Base-by-base conservation (phyloP, 2,113 vertebrate genomes). In the Chiloscyllium plagiosum region DNA sequence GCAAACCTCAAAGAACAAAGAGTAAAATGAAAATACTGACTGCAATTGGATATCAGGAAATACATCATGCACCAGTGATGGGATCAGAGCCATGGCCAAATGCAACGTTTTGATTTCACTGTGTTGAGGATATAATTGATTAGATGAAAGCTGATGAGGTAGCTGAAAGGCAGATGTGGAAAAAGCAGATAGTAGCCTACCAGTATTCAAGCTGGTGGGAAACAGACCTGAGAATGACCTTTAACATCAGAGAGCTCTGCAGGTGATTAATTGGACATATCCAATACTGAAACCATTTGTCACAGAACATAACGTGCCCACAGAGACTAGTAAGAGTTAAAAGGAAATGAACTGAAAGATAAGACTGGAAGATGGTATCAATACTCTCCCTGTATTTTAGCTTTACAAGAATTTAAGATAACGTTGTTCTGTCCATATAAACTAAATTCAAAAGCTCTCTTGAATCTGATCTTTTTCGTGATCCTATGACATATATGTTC, bases 301-400 rank as follows among this genome's bases (percentile, higher is more conserved):
- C 92, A 94, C 65, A 94, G 66, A 70, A 26, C 66, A 37, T 94
- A 26, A 94, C 2, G 66, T 69, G 66, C 37, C 37, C 66, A 42
- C 66, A 94, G 66, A 94, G 92, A 90, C 50, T 69, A 94, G 92
- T 69, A 68, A 70, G 66, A 94, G 66, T 94, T 69, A 94, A 94
- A 69, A 94, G 65, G 10, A 20, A 47, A 68, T 70, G 65, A 69
- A 66, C 61, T 94, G 37, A 94, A 69, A 42, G 92, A 94, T 68
- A 90, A 56, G 87, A 90, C 87, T 47, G 10, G 66, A 29, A 22
- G n/a, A 10, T 47, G 37, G 87, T 90, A 24, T 94, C 37, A 42
- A 70, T 37, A 5, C 26, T 68, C 92, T 47, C 92, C 92, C 19
- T 65, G n/a, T 19, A 50, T 37, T 42, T 17, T 10, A 20, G 61